Percentiles rank a stretch among this genome's conserved stretches.
These are phyloP conservation scores for Cantharis nigra DNA, from an alignment of 2,888 invertebrate genomes.

Conservation along the genomic window DNA sequence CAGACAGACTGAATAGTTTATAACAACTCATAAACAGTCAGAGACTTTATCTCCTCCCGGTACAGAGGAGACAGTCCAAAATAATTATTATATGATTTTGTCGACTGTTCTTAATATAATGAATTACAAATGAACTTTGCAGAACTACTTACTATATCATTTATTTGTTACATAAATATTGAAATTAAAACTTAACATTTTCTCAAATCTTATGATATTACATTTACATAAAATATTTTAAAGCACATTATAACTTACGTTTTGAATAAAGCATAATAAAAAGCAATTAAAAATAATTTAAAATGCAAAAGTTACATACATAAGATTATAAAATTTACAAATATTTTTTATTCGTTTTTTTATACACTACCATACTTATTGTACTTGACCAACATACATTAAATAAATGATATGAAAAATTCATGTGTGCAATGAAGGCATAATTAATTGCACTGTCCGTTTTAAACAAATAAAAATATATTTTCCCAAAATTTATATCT, in stretches of 20 bases:
- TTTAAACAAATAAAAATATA: background rate
- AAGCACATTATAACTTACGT: slow-evolving; percentile 16
- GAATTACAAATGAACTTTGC: background rate
- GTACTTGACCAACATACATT: slow-evolving; percentile 2
- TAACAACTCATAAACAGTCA: too few relatives aligned
- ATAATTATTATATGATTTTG: too few relatives aligned
- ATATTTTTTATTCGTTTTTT: background rate
- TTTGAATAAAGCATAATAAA: background rate
- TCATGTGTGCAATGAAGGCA: background rate
- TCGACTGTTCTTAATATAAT: background rate
- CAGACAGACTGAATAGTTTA: too few relatives aligned
- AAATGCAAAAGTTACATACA: background rate
- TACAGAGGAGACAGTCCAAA: too few relatives aligned
- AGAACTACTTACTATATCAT: slow-evolving; percentile 6
- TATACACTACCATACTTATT: background rate
- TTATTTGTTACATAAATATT: slow-evolving; percentile 26
- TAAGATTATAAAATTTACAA: background rate
- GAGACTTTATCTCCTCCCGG: too few relatives aligned
- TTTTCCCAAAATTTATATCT: background rate
- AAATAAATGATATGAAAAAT: background rate
- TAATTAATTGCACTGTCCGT: slow-evolving; percentile 1
- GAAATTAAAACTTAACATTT: slow-evolving; percentile 29
- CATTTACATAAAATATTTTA: slow-evolving; percentile 28
- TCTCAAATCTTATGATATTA: slow-evolving; percentile 17
- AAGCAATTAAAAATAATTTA: background rate